phyloP scores from a whole-genome alignment of 2,113 vertebrate genomes.

The Hemiprocne comata region DNA sequence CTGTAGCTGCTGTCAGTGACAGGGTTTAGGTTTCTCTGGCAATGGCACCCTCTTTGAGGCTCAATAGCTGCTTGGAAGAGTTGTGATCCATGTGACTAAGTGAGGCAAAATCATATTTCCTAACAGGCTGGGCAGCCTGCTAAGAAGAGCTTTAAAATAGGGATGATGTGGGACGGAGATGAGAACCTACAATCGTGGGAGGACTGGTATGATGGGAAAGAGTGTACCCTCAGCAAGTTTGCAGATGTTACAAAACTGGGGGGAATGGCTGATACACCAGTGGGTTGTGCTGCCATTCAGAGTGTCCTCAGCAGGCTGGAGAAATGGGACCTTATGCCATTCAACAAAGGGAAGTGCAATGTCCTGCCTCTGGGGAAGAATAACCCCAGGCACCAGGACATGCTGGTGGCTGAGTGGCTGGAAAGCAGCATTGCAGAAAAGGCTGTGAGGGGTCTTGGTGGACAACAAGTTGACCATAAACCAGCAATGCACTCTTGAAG shows the following conservation, averaged over 20 bases:
- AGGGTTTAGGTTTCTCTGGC: neutral
- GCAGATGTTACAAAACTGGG: too few relatives aligned
- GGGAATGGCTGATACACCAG: too few relatives aligned
- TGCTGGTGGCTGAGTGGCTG: fast-evolving
- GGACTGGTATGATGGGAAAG: neutral
- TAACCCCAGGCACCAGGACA: too few relatives aligned
- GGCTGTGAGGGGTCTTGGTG: neutral
- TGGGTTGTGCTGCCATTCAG: too few relatives aligned
- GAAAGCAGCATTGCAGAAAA: neutral
- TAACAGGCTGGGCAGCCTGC: neutral
- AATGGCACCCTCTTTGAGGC: neutral
- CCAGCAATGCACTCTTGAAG: neutral
- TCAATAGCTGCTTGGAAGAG: neutral
- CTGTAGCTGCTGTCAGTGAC: neutral
- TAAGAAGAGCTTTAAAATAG: neutral
- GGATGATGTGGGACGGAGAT: neutral
- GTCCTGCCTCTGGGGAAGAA: too few relatives aligned
- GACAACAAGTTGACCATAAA: too few relatives aligned
- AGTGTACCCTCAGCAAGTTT: neutral
- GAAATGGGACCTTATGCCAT: too few relatives aligned
- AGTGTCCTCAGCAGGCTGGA: too few relatives aligned
- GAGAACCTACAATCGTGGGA: neutral
- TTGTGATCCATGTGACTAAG: neutral
- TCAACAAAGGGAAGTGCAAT: too few relatives aligned
- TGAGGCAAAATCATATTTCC: neutral